phyloP scores from a whole-genome alignment of 2,113 vertebrate genomes.

The Menura novaehollandiae region DNA sequence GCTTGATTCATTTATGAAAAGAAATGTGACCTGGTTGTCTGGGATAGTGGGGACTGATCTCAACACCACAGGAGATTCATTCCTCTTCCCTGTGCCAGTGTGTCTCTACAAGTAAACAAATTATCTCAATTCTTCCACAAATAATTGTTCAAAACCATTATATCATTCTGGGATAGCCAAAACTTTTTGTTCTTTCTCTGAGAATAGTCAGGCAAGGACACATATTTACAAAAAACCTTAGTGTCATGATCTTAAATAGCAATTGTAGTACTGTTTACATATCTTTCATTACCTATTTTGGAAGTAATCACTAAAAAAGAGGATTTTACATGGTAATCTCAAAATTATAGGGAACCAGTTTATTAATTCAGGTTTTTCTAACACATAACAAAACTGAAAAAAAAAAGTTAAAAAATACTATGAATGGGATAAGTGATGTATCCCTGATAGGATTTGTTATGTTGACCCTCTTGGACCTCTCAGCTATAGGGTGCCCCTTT shows the following conservation, averaged over 20 bases:
- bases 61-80: neutral
- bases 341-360: neutral
- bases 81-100: neutral
- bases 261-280: neutral
- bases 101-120: neutral
- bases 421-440: neutral
- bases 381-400: neutral
- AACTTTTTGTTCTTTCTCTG: neutral
- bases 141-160: neutral
- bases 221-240: neutral
- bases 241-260: neutral
- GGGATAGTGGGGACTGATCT: neutral
- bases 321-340: neutral
- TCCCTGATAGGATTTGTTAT: neutral
- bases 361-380: neutral
- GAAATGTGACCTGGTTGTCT: neutral
- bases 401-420: neutral
- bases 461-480: neutral
- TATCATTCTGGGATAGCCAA: neutral
- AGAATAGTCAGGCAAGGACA: neutral
- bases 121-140: slow-evolving; percentile 5
- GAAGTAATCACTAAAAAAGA: neutral
- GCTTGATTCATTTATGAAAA: neutral
- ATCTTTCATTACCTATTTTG: neutral
- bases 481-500: neutral